A percentile compares a stretch with the other conserved stretches of the same genome.
These are phyloP conservation scores for Eumaeus atala DNA, from an alignment of 1,140 invertebrate species.

Conservation along the genomic window DNA sequence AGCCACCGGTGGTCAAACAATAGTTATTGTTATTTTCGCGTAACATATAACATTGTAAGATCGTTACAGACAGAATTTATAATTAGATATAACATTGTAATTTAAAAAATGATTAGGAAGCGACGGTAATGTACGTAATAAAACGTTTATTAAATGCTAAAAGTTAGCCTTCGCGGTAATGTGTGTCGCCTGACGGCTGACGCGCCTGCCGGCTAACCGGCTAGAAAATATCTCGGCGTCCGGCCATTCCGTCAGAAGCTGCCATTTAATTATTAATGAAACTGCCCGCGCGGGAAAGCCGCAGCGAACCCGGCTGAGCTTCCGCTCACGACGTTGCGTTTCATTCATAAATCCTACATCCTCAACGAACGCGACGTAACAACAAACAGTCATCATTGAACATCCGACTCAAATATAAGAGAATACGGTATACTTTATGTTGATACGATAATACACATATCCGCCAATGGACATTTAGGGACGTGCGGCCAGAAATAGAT, in stretches of 20 bases:
- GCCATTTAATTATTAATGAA: constrained; percentile 73
- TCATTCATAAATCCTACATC: constrained; percentile 67
- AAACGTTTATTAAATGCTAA: constrained; percentile 1
- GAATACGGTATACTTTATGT: constrained; percentile 28
- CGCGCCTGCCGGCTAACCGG: constrained; percentile 26
- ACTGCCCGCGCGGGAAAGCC: constrained; percentile 69
- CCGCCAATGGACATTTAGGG: constrained; percentile 18
- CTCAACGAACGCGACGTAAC: constrained; percentile 30
- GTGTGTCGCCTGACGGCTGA: constrained; percentile 26
- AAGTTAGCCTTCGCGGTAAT: constrained; percentile 20
- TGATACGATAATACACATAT: constrained; percentile 4
- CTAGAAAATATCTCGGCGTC: constrained; percentile 68
- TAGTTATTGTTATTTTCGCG: no score
- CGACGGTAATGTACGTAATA: no score
- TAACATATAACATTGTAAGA: no score
- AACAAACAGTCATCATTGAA: constrained; percentile 22
- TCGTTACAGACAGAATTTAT: no score
- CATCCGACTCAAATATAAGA: constrained; percentile 29
- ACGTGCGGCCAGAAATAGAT: constrained; percentile 53
- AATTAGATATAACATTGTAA: no score
- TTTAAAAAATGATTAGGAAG: no score
- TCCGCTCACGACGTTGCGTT: constrained; percentile 67
- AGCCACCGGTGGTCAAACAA: no score
- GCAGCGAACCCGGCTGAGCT: constrained; percentile 60
- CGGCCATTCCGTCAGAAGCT: constrained; percentile 63